phyloP scores from a whole-genome alignment of 2,113 vertebrate genomes.

The Sigmodon hispidus region DNA sequence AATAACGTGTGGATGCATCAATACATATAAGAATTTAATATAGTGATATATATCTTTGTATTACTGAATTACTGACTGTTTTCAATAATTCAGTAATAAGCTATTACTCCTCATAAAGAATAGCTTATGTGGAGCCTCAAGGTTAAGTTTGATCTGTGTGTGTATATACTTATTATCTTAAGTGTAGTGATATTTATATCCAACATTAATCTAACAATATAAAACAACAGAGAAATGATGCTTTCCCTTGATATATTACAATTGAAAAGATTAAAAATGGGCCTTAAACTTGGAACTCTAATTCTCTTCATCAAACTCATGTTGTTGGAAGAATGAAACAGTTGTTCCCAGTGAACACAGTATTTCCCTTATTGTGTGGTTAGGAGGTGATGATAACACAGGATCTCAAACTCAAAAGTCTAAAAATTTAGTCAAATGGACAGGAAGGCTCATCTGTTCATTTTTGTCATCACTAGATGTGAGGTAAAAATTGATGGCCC shows the following conservation, averaged over 20 bases:
- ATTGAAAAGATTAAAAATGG: conserved; percentile 46
- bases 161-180: neutral
- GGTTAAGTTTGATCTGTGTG: neutral
- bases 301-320: conserved; percentile 67
- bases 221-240: neutral
- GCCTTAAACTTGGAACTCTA: conserved; percentile 73
- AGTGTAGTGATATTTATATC: conserved; percentile 24
- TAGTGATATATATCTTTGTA: neutral
- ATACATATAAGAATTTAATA: neutral
- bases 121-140: neutral
- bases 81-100: too few relatives aligned
- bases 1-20: neutral
- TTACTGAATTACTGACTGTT: neutral
- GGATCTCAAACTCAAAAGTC: conserved; percentile 69
- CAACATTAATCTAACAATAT: neutral
- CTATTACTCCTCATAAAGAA: too few relatives aligned
- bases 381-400: neutral
- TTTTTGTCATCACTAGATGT: neutral
- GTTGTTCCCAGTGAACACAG: conserved; percentile 67
- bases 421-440: conserved; percentile 8
- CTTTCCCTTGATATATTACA: neutral
- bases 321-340: conserved; percentile 76
- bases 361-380: conserved; percentile 68
- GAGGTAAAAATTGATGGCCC: neutral
- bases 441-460: conserved; percentile 2